These are phyloP conservation scores for Zaprionus nigranus DNA, from an alignment of 1,140 invertebrate species.

Conservation along the genomic window DNA sequence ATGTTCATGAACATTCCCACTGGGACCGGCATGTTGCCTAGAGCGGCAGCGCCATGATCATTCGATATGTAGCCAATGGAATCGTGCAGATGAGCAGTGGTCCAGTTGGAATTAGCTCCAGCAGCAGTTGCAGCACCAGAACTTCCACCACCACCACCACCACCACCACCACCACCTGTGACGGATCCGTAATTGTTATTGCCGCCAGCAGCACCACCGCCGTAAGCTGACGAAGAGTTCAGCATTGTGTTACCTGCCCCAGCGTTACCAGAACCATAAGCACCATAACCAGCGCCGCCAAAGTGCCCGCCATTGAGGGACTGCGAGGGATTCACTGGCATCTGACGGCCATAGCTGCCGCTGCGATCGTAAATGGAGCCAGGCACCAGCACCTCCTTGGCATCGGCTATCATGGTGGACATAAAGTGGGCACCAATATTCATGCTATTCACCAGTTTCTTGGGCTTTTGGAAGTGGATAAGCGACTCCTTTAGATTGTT, in stretches of 20 bases:
- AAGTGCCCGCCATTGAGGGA: slow-evolving; percentile 72
- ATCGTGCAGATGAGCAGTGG: slow-evolving; percentile 87
- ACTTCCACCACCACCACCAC: background rate
- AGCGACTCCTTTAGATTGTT: slow-evolving; percentile 98
- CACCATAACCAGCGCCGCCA: slow-evolving; percentile 7
- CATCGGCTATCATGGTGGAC: slow-evolving; percentile 97
- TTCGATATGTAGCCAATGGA: slow-evolving; percentile 97
- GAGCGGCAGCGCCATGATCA: slow-evolving; percentile 91
- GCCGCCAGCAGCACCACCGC: slow-evolving; percentile 50
- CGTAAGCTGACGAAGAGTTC: slow-evolving; percentile 43
- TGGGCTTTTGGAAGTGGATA: slow-evolving; percentile 98
- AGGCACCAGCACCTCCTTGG: slow-evolving; percentile 94
- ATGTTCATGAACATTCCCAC: slow-evolving; percentile 98
- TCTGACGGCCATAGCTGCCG: slow-evolving; percentile 84
- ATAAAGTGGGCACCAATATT: slow-evolving; percentile 99
- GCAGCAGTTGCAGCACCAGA: background rate
- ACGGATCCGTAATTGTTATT: slow-evolving; percentile 7
- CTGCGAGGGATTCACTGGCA: slow-evolving; percentile 72
- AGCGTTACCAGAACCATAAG: slow-evolving; percentile 6
- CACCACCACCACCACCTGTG: background rate
- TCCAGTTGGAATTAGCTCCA: slow-evolving; percentile 39
- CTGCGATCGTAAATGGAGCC: slow-evolving; percentile 90
- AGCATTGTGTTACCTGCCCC: slow-evolving; percentile 59
- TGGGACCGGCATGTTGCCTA: slow-evolving; percentile 93
- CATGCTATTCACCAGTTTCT: slow-evolving; percentile 95